Conservation (phyloP, 1,140 invertebrate genomes). For the Zaprionus gabonicus region DNA sequence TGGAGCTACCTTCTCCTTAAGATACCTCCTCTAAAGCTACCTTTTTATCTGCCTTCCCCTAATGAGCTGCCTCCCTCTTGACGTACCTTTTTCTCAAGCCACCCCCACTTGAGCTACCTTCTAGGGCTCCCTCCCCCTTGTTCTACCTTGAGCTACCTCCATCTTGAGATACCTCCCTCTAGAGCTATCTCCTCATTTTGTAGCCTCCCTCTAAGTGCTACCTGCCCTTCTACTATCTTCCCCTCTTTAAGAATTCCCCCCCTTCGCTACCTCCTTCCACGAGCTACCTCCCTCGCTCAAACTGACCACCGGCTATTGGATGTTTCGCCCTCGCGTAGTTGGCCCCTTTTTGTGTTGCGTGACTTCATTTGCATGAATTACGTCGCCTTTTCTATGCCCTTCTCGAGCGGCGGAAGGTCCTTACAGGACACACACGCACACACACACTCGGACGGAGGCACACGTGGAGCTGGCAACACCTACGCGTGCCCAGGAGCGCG, state of each 20-base stretch:
- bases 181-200: not conserved
- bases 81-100: not conserved
- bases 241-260: no score
- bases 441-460: constrained; percentile 12
- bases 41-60: not conserved
- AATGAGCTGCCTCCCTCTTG: not conserved
- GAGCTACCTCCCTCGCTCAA: not conserved
- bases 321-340: constrained; percentile 33
- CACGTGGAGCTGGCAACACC: constrained; percentile 32
- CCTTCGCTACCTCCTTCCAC: not conserved
- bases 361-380: constrained; percentile 84
- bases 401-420: constrained; percentile 35
- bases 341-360: constrained; percentile 63
- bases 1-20: not conserved
- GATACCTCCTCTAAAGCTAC: not conserved
- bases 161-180: not conserved
- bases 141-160: no score
- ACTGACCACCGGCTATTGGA: constrained; percentile 60
- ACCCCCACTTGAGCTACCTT: not conserved
- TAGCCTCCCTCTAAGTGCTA: not conserved
- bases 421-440: constrained; percentile 47
- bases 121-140: rapidly evolving
- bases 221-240: not conserved
- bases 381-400: constrained; percentile 57
- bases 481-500: constrained; percentile 47